Conservation (phyloP, 2,888 invertebrate genomes). For the Capitulum mitella region DNA sequence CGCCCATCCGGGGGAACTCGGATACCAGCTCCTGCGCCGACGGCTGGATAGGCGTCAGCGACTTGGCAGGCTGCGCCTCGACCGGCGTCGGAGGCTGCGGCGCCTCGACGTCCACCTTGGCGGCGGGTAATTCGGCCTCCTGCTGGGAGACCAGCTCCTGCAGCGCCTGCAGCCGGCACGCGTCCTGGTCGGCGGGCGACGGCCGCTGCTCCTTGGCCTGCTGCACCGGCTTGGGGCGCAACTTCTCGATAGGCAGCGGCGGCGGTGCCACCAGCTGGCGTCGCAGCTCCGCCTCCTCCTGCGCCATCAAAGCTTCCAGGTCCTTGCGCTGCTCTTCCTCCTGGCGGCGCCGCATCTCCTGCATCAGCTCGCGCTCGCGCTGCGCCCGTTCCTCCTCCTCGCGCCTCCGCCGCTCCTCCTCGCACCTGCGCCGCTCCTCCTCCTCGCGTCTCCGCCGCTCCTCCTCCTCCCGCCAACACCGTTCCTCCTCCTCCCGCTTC, state of each 20-base stretch:
- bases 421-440: not conserved
- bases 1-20: not conserved
- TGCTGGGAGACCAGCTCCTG: not conserved
- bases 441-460: not conserved
- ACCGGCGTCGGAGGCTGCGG: not conserved
- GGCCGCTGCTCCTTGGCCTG: not conserved
- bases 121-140: not conserved
- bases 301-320: not conserved
- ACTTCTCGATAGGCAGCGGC: not conserved
- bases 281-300: conserved; percentile 7
- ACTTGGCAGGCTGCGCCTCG: not conserved
- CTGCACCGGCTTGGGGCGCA: not conserved
- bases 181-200: not conserved
- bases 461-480: not conserved
- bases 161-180: conserved; percentile 6
- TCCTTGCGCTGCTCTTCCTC: conserved; percentile 1
- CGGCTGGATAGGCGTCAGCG: not conserved
- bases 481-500: not conserved
- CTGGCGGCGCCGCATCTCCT: not conserved
- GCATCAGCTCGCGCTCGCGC: not conserved
- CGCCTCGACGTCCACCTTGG: not conserved
- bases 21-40: not conserved
- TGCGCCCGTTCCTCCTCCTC: not conserved
- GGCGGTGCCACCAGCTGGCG: not conserved
- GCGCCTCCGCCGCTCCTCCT: not conserved